Evolutionary conservation across 1,140 invertebrate genomes (phyloP).

Genomic region (Pollicipes pollicipes): DNA sequence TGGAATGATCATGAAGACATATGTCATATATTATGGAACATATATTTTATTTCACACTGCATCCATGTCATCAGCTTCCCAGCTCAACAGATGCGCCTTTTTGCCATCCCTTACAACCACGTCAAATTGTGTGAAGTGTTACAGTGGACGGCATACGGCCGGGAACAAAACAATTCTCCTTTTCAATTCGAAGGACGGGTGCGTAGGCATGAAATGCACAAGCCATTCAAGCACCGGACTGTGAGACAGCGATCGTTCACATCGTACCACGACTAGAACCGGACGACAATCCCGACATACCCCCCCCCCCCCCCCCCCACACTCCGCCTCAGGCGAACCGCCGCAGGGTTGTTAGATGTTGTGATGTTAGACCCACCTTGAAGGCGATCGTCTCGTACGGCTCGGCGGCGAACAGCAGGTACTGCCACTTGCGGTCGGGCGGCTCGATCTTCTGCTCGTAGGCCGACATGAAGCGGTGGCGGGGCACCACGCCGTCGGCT

Average conservation of each 20-base stretch:
- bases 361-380: conserved; percentile 42
- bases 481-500: conserved; percentile 72
- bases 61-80: background rate
- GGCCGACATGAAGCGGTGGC: conserved; percentile 99
- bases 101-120: too few relatives aligned
- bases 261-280: too few relatives aligned
- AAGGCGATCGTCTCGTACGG: conserved; percentile 99
- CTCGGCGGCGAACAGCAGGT: conserved; percentile 97
- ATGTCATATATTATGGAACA: background rate
- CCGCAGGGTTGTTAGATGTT: too few relatives aligned
- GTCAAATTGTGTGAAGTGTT: too few relatives aligned
- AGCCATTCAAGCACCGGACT: too few relatives aligned
- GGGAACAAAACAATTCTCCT: too few relatives aligned
- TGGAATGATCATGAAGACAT: background rate
- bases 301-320: background rate
- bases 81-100: too few relatives aligned
- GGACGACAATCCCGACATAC: background rate
- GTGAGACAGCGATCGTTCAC: too few relatives aligned
- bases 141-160: too few relatives aligned
- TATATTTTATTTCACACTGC: background rate
- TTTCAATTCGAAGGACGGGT: too few relatives aligned
- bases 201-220: too few relatives aligned
- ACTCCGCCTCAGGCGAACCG: background rate
- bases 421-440: conserved; percentile 98
- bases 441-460: conserved; percentile 99